These are phyloP conservation scores for Drosophila neocordata DNA, from an alignment of 1,140 invertebrate genomes.

Conservation along the genomic window DNA sequence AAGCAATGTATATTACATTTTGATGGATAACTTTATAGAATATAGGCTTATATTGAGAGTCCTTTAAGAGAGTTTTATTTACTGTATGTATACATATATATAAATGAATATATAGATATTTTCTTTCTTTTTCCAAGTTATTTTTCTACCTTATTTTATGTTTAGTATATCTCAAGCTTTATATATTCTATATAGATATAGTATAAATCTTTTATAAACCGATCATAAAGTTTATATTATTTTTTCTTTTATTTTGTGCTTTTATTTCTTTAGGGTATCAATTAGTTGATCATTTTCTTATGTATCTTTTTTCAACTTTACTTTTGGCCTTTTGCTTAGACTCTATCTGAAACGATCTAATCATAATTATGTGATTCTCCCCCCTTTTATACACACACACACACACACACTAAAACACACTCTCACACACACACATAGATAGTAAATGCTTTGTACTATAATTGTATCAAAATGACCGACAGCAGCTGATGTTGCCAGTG, in stretches of 20 bases:
- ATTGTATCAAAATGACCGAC: constrained; percentile 68
- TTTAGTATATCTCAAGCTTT: no score
- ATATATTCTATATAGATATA: no score
- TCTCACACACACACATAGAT: constrained; percentile 27
- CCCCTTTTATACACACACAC: constrained; percentile 20
- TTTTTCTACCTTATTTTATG: no score
- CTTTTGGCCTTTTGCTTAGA: neutral
- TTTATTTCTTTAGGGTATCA: constrained; percentile 14
- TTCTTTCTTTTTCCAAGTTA: no score
- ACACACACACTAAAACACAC: constrained; percentile 30
- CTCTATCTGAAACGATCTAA: constrained; percentile 50
- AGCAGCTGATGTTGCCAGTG: constrained; percentile 31
- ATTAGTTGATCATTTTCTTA: neutral
- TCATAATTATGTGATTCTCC: constrained; percentile 76
- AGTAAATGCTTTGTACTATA: constrained; percentile 49
- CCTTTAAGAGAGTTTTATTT: no score
- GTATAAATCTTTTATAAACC: no score
- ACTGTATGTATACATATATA: no score
- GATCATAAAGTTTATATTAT: no score
- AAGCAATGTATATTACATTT: neutral
- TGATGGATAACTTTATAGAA: neutral
- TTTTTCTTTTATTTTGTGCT: neutral
- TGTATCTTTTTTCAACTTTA: neutral
- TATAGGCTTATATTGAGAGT: no score
- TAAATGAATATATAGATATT: no score